These are phyloP conservation scores for Morus bassanus DNA, from an alignment of 2,797 vertebrate genomes.

Conservation along the genomic window DNA sequence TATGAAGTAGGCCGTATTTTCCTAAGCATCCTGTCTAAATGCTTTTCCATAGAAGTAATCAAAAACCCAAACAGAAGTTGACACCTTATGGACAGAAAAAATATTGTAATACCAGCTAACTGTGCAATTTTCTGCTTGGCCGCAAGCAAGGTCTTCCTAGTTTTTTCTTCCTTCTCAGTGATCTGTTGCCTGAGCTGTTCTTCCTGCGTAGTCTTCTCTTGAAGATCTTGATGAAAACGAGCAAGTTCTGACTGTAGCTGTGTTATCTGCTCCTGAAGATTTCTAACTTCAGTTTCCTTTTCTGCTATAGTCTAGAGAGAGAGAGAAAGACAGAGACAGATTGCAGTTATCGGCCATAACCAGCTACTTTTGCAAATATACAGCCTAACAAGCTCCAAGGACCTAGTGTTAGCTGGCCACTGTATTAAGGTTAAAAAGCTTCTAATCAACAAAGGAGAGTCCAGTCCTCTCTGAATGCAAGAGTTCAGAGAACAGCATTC, in stretches of 20 bases:
- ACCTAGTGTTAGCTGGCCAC: background rate
- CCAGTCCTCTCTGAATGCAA: background rate
- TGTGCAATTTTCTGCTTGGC: constrained; percentile 93
- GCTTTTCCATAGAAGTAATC: background rate
- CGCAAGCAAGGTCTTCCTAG: constrained; percentile 86
- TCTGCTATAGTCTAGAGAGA: constrained; percentile 82
- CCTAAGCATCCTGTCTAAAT: background rate
- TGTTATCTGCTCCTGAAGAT: constrained; percentile 84
- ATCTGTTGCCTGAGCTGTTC: constrained; percentile 90
- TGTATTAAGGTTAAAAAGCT: background rate
- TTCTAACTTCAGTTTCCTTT: constrained; percentile 85
- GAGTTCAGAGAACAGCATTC: background rate
- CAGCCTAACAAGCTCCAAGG: background rate
- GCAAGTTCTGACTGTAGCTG: constrained; percentile 85
- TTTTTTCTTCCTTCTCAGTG: constrained; percentile 93
- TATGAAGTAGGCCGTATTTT: background rate
- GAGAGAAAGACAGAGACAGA: background rate
- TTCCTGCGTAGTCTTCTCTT: constrained; percentile 87
- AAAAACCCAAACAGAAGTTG: background rate
- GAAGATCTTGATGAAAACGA: constrained; percentile 88
- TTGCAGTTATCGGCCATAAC: background rate
- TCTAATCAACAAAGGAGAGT: background rate
- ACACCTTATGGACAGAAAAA: background rate
- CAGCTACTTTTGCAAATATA: background rate
- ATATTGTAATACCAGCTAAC: constrained; percentile 77